phyloP scores from a whole-genome alignment of 1,140 invertebrate species.

The Psix sp. region DNA sequence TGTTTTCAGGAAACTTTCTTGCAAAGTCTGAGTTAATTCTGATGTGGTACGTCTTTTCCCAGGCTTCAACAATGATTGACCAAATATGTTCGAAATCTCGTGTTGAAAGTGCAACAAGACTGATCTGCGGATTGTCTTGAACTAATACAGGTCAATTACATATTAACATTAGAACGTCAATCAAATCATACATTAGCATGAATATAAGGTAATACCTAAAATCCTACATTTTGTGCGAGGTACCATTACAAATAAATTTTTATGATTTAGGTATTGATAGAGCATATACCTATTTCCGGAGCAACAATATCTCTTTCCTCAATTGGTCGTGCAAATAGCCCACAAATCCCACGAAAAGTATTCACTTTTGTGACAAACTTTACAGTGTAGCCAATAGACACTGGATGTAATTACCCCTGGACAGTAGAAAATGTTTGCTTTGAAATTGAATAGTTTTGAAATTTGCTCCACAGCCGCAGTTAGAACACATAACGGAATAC shows the following conservation, averaged over 20 bases:
- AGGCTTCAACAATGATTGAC: neutral
- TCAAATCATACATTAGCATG: too few species aligned
- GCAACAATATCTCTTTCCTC: neutral
- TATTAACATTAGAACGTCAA: too few species aligned
- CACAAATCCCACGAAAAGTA: conserved; percentile 5
- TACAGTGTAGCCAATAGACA: conserved; percentile 4
- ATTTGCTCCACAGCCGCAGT: conserved; percentile 6
- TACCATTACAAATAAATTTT: too few species aligned
- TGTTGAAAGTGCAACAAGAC: neutral
- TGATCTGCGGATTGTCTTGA: neutral
- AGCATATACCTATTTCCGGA: too few species aligned
- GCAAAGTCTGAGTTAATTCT: neutral
- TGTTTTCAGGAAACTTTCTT: too few species aligned
- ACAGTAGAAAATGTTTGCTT: conserved; percentile 6
- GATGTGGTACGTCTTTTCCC: conserved; percentile 1
- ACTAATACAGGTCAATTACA: too few species aligned
- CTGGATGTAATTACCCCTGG: neutral
- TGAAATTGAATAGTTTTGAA: conserved; percentile 7
- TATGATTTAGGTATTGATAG: too few species aligned
- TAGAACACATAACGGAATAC: conserved; percentile 10
- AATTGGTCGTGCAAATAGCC: conserved; percentile 4
- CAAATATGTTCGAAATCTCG: neutral
- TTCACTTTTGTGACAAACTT: conserved; percentile 19
- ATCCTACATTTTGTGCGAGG: neutral
- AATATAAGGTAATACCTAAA: too few species aligned